Conservation (phyloP, 2,113 vertebrate genomes). For the Capreolus pygargus region DNA sequence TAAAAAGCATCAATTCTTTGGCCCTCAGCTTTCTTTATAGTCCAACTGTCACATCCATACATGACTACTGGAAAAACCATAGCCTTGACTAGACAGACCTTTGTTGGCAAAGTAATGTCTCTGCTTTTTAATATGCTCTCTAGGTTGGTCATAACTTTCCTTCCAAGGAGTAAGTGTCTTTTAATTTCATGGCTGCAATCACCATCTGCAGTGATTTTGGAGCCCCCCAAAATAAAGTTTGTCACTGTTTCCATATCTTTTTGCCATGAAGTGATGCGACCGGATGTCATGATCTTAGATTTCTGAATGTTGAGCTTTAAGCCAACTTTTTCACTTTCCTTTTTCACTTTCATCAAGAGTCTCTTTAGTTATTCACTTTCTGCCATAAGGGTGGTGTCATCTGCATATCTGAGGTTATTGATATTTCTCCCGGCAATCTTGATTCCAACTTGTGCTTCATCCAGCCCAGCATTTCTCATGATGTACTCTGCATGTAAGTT, state of each 20-base stretch:
- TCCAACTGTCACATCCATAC: neutral
- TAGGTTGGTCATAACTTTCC: neutral
- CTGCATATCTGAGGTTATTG: neutral
- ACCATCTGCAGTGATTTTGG: neutral
- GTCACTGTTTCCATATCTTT: neutral
- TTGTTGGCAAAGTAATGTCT: neutral
- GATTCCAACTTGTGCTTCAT: neutral
- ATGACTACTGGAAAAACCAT: neutral
- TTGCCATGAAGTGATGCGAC: neutral
- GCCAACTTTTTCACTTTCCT: neutral
- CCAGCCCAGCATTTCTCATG: neutral
- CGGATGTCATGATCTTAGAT: neutral
- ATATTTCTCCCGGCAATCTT: neutral
- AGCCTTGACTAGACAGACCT: neutral
- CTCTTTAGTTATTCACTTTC: neutral
- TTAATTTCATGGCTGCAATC: neutral
- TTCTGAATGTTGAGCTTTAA: neutral
- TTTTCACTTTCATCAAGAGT: neutral
- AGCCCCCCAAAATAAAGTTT: neutral
- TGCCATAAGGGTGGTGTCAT: neutral
- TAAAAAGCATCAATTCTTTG: neutral
- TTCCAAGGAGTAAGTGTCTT: neutral
- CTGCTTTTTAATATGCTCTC: neutral
- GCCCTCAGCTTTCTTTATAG: neutral
- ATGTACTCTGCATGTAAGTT: neutral